Evolutionary conservation across 1,140 invertebrate genomes (phyloP), one percentile per base, ranked within the genome.

Genomic region (Fopius arisanus): DNA sequence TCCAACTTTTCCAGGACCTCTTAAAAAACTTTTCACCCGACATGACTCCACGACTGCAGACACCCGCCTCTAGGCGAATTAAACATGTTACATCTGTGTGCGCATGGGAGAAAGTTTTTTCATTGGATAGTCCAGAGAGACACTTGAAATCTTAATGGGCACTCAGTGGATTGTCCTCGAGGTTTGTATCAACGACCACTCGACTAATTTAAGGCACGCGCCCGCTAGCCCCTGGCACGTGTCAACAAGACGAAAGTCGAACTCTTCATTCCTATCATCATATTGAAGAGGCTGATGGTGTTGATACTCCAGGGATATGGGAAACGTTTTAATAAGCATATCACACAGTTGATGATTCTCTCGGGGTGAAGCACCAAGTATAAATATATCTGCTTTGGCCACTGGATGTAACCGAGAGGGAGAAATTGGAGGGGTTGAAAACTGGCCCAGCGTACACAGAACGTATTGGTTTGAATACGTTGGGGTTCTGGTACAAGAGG

Each of bases 311-410:
- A 48, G 23, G 73, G 59, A 51, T 74, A 78, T 78, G 79, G 78
- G 79, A 81, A 85, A 82, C 82, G 82, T 84, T 86, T 85, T 86
- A 86, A 85, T 86, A 86, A 86, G 84, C 77, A 73, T 78, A 5
- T 14, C 62, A 31, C n/a, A 29, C n/a, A 33, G 29, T 62, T 12
- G 6, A 1, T 16, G 29, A 5, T 10, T 65, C 62, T 65, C 62
- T 33, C 16, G 62, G 54, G 62, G 62, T 65, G 62, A 29, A 65
- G n/a, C 7, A 23, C 28, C 62, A 65, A 79, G 77, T 80, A 79
- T 80, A 78, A 82, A 80, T 65, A 37, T 12, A 37, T 65, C n/a
- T 65, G n/a, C n/a, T 26, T 23, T 26, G n/a, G n/a, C n/a, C n/a
- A n/a, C n/a, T n/a, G n/a, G 33, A 37, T 37, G 12, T 37, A 7